Conservation (phyloP, 2,113 vertebrate species). For the Polypterus bichir region DNA sequence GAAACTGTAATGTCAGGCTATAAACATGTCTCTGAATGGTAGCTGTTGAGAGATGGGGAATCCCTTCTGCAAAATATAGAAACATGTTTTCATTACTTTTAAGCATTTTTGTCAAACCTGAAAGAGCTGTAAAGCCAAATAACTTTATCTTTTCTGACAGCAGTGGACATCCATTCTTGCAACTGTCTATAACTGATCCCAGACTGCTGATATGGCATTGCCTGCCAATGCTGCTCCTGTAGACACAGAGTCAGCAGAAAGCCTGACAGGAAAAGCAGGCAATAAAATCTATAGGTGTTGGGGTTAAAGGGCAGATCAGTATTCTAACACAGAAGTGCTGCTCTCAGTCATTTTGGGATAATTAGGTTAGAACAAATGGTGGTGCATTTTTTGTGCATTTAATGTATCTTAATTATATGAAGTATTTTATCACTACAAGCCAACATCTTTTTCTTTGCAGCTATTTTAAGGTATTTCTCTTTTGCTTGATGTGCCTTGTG, state of each 20-base stretch:
- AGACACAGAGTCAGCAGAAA: conserved; percentile 59
- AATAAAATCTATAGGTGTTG: conserved; percentile 14
- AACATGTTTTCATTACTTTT: background rate
- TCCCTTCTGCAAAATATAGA: too few relatives aligned
- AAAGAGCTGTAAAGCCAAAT: conserved; percentile 1
- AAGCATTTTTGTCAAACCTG: conserved; percentile 12
- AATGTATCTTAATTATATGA: too few relatives aligned
- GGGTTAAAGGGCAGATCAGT: background rate
- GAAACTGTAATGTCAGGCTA: too few relatives aligned
- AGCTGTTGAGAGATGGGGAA: too few relatives aligned
- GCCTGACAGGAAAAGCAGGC: conserved; percentile 24
- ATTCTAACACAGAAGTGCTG: background rate
- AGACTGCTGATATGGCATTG: conserved; percentile 46
- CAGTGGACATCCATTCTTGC: conserved; percentile 20
- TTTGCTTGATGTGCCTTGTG: too few relatives aligned
- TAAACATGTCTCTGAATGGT: too few relatives aligned
- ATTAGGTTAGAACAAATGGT: background rate
- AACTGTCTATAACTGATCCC: conserved; percentile 21
- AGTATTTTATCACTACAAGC: too few relatives aligned
- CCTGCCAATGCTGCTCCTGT: conserved; percentile 30
- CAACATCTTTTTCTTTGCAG: too few relatives aligned
- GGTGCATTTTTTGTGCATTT: too few relatives aligned
- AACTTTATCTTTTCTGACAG: conserved; percentile 3
- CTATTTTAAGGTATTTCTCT: too few relatives aligned
- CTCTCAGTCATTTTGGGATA: conserved; percentile 5